Evolutionary conservation across 2,888 invertebrate genomes (phyloP).

Genomic region (Hermaeophaga mercurialis): DNA sequence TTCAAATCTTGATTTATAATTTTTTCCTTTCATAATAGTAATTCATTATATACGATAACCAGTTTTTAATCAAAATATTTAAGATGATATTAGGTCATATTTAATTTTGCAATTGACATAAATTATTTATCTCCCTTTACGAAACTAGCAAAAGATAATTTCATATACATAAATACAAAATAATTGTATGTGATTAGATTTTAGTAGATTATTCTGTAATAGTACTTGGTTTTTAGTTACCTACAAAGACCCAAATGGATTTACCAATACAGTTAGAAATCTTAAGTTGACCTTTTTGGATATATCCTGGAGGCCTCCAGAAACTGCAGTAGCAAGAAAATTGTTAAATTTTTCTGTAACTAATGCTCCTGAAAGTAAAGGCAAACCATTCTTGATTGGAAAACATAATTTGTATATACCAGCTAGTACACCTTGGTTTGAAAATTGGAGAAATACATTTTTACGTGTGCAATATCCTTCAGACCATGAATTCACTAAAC

Average conservation of each 20-base stretch:
- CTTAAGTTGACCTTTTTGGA: conserved; percentile 81
- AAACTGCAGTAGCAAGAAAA: conserved; percentile 80
- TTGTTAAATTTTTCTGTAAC: conserved; percentile 68
- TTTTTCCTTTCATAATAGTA: too few species aligned
- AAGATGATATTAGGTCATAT: too few species aligned
- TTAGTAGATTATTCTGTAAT: too few species aligned
- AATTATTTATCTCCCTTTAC: too few species aligned
- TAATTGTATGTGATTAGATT: too few species aligned
- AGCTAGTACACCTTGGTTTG: conserved; percentile 89
- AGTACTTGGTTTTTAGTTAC: conserved; percentile 68
- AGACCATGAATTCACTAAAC: conserved; percentile 96
- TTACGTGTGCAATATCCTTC: conserved; percentile 84
- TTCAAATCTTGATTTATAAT: too few species aligned
- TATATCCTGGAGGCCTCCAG: conserved; percentile 80
- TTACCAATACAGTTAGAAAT: conserved; percentile 72
- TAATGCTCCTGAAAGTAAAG: conserved; percentile 49
- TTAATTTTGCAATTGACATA: too few species aligned
- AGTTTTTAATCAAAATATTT: too few species aligned
- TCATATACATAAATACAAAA: too few species aligned
- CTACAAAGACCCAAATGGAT: conserved; percentile 82
- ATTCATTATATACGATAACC: too few species aligned
- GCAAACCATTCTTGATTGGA: conserved; percentile 48
- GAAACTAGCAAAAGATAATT: too few species aligned
- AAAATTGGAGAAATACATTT: conserved; percentile 92
- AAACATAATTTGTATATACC: conserved; percentile 72